These are phyloP conservation scores for Ophonus ardosiacus DNA, from an alignment of 2,888 invertebrate species.

Conservation along the genomic window DNA sequence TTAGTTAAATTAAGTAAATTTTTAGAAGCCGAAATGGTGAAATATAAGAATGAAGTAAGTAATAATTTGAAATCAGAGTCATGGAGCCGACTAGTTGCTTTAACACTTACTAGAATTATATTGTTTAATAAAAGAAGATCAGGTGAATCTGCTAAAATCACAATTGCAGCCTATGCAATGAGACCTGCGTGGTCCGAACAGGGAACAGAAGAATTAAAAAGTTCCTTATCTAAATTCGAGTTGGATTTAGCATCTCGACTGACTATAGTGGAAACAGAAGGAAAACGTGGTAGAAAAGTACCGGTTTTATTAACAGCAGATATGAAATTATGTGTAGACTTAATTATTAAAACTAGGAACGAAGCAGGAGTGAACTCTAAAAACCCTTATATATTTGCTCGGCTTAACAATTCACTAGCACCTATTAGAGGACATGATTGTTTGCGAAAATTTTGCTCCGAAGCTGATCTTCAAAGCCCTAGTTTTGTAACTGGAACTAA, in stretches of 20 bases:
- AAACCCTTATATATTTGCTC: conserved; percentile 65
- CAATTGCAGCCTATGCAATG: conserved; percentile 13
- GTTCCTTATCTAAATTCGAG: conserved; percentile 52
- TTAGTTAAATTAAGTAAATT: background rate
- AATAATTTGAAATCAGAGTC: background rate
- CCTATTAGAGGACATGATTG: conserved; percentile 65
- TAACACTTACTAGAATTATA: conserved; percentile 1
- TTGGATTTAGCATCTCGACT: conserved; percentile 43
- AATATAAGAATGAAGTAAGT: background rate
- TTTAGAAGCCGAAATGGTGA: background rate
- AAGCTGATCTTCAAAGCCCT: conserved; percentile 63
- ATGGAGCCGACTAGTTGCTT: conserved; percentile 42
- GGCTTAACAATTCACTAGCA: conserved; percentile 26
- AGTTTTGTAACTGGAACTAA: conserved; percentile 67
- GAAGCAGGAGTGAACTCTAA: background rate
- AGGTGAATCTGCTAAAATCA: conserved; percentile 53
- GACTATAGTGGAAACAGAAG: conserved; percentile 41
- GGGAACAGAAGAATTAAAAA: conserved; percentile 22
- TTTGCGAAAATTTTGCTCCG: conserved; percentile 59
- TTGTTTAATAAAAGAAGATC: conserved; percentile 61
- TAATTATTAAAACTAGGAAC: conserved; percentile 12
- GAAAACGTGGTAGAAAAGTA: conserved; percentile 63
- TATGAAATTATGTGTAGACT: conserved; percentile 59
- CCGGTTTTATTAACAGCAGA: conserved; percentile 65
- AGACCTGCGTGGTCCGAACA: background rate